Conservation (phyloP, 2,797 vertebrate genomes). For the Saxicola maurus region DNA sequence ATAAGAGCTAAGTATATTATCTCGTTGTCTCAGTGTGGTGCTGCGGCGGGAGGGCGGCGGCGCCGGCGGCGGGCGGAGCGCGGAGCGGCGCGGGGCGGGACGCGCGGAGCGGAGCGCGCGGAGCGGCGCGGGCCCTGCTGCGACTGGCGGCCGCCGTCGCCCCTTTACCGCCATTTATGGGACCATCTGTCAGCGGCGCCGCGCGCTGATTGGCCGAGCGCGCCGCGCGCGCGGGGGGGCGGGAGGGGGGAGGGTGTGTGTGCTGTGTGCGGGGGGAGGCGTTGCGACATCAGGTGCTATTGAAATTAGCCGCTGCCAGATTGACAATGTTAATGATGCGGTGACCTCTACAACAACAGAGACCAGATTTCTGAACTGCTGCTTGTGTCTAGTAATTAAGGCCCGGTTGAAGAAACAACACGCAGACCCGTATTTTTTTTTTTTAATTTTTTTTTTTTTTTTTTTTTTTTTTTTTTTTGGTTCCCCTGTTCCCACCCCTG, state of each 20-base stretch:
- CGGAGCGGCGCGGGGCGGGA: neutral
- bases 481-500: conserved; percentile 12
- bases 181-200: conserved; percentile 80
- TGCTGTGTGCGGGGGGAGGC: conserved; percentile 32
- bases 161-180: conserved; percentile 83
- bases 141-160: conserved; percentile 77
- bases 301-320: conserved; percentile 82
- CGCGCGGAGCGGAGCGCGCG: neutral
- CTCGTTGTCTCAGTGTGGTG: neutral
- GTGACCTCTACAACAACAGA: conserved; percentile 81
- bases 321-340: conserved; percentile 82
- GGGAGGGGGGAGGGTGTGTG: neutral
- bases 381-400: conserved; percentile 81
- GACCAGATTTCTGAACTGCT: conserved; percentile 80
- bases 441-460: neutral
- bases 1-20: neutral
- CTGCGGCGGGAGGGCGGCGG: neutral
- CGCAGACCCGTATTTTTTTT: conserved; percentile 53
- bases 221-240: too few relatives aligned
- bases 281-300: conserved; percentile 82
- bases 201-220: conserved; percentile 75
- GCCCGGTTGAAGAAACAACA: conserved; percentile 75
- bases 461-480: neutral
- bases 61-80: neutral
- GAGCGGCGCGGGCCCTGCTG: conserved; percentile 51